A percentile compares a stretch with the other conserved stretches of the same genome.
Evolutionary conservation across 2,888 invertebrate genomes (phyloP).

Genomic region (Gonocerus acuteangulatus): DNA sequence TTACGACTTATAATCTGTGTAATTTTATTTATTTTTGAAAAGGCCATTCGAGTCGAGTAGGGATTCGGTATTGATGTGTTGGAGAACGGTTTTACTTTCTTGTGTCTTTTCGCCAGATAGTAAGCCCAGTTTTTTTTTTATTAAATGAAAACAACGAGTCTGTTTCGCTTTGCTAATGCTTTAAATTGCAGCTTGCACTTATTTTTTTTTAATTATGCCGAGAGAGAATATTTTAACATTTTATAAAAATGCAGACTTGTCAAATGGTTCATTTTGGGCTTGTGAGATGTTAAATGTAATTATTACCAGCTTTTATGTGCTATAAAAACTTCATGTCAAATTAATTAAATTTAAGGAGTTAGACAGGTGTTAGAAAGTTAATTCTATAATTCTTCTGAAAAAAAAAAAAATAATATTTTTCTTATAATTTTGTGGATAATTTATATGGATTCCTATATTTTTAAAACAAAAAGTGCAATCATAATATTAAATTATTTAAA

Average conservation of each 20-base stretch:
- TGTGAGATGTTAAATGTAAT: conserved; percentile 25
- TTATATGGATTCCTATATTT: too few relatives aligned
- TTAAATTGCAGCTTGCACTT: conserved; percentile 17
- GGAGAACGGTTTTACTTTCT: not conserved
- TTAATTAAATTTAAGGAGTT: not conserved
- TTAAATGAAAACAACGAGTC: not conserved
- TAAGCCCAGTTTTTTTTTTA: not conserved
- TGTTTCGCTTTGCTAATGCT: conserved; percentile 23
- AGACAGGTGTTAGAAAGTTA: too few relatives aligned
- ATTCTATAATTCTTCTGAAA: too few relatives aligned
- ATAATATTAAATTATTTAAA: too few relatives aligned
- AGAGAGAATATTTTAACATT: conserved; percentile 17
- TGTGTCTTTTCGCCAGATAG: not conserved
- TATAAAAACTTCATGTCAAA: conserved; percentile 11
- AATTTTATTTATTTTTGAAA: too few relatives aligned
- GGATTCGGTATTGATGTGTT: not conserved
- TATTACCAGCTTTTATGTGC: conserved; percentile 24
- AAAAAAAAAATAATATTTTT: too few relatives aligned
- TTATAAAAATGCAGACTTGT: conserved; percentile 5
- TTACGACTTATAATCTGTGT: too few relatives aligned
- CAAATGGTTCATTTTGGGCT: conserved; percentile 19
- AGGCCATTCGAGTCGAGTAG: too few relatives aligned
- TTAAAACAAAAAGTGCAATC: too few relatives aligned
- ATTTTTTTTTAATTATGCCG: not conserved
- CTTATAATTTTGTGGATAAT: too few relatives aligned